Base-by-base conservation (phyloP, 2,888 invertebrate species). In the Lasioglossum figueresi region DNA sequence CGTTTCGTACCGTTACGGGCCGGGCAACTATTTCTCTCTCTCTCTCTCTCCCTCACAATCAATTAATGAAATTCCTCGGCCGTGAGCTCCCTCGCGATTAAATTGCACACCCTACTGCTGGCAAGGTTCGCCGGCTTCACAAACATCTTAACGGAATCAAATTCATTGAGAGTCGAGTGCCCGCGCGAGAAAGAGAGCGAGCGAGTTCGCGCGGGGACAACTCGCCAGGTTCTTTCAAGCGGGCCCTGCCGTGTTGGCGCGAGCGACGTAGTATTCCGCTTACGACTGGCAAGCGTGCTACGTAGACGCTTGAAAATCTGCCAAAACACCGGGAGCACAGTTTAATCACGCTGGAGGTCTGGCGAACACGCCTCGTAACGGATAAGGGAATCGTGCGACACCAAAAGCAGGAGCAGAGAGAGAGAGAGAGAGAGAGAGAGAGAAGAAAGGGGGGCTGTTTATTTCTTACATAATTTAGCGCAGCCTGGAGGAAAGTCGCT, bases 391-490 rank as follows among this genome's bases (percentile, higher is more conserved):
- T 66, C 40, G 71, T 34, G 31, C n/a, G 70, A 71, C 2, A 16
- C n/a, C 56, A n/a, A 56, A 56, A 56, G 56, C 56, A 1, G 12
- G 14, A 6, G n/a, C 1, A 27, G 2, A 23, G 70, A 43, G n/a
- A 43, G n/a, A n/a, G 23, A 23, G 52, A 52, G 52, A 23, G 8
- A 23, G 23, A 23, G 2, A 23, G 70, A 43, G n/a, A 43, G n/a
- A n/a, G 23, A 23, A n/a, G 52, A 52, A 23, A 23, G 8, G 10
- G 23, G 12, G 48, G 72, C 81, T 90, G 89, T 91, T 91, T 89
- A 89, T 91, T 91, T 88, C 87, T 90, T 91, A 90, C 89, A 91
- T 91, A 91, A 91, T 91, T 91, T 85, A 91, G 88, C 52, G 66
- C 79, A 59, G 79, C 80, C 82, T 68, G 80, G n/a, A 83, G 81